Evolutionary conservation across 2,888 invertebrate genomes (phyloP).

Genomic region (Euplagia quadripunctaria): DNA sequence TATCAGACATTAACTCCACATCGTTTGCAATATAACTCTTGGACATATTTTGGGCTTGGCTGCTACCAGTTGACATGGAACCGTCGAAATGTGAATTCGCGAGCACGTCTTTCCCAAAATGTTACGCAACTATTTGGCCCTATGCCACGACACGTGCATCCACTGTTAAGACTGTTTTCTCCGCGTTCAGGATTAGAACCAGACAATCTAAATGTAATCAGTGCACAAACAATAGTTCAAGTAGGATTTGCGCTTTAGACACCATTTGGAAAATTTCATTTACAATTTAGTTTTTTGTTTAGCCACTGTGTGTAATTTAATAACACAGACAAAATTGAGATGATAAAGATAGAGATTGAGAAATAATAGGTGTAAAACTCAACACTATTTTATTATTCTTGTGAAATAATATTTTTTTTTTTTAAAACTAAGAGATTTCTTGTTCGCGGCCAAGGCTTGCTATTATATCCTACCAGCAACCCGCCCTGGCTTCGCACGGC

Average conservation of each 20-base stretch:
- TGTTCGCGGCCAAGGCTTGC: too few relatives aligned
- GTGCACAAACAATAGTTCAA: background rate
- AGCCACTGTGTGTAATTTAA: background rate
- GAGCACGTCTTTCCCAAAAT: conserved; percentile 37
- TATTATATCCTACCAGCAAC: too few relatives aligned
- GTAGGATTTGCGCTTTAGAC: conserved; percentile 28
- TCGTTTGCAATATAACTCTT: background rate
- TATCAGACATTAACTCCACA: too few relatives aligned
- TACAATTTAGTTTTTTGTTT: background rate
- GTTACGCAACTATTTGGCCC: conserved; percentile 42
- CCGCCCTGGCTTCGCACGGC: too few relatives aligned
- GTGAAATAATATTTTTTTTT: too few relatives aligned
- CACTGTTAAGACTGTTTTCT: conserved; percentile 33
- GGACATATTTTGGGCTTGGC: too few relatives aligned
- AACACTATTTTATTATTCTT: too few relatives aligned
- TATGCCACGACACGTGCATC: conserved; percentile 41
- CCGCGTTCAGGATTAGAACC: conserved; percentile 24
- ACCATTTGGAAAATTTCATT: conserved; percentile 28
- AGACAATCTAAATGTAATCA: conserved; percentile 33
- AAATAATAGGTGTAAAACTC: too few relatives aligned
- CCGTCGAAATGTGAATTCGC: conserved; percentile 1
- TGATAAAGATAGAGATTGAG: too few relatives aligned
- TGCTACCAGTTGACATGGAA: background rate
- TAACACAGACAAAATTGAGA: background rate
- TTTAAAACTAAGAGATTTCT: too few relatives aligned